These are phyloP conservation scores for Alectura lathami DNA, from an alignment of 2,113 vertebrate species.

Conservation along the genomic window DNA sequence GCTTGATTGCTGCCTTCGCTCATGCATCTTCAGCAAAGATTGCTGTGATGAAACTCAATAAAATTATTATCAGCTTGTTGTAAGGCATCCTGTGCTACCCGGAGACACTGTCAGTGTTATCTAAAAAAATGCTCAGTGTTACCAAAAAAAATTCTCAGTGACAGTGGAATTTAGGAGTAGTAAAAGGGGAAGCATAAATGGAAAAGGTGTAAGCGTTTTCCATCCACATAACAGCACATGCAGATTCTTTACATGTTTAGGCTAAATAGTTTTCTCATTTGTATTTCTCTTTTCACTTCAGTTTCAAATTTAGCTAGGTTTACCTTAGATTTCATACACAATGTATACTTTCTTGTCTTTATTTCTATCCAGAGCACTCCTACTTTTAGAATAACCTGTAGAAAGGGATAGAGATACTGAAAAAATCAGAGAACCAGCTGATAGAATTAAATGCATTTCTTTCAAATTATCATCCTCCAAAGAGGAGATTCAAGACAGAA, in stretches of 20 bases:
- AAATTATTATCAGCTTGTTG: not conserved
- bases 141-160: not conserved
- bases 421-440: not conserved
- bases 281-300: not conserved
- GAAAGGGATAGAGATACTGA: not conserved
- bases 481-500: not conserved
- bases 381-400: not conserved
- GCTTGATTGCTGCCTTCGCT: not conserved
- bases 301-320: not conserved
- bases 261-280: not conserved
- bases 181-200: not conserved
- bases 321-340: not conserved
- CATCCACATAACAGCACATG: not conserved
- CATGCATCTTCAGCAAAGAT: not conserved
- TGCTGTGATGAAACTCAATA: not conserved
- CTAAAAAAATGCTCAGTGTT: not conserved
- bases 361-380: accelerated
- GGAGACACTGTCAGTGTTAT: not conserved
- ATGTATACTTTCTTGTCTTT: not conserved
- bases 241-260: not conserved
- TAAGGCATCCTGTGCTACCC: not conserved
- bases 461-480: not conserved
- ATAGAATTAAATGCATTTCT: not conserved
- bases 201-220: not conserved
- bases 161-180: not conserved